These are phyloP conservation scores for Rhopilema esculentum DNA, from an alignment of 30 jellyfish, hydroid and myxozoan genomes.

Conservation along the genomic window DNA sequence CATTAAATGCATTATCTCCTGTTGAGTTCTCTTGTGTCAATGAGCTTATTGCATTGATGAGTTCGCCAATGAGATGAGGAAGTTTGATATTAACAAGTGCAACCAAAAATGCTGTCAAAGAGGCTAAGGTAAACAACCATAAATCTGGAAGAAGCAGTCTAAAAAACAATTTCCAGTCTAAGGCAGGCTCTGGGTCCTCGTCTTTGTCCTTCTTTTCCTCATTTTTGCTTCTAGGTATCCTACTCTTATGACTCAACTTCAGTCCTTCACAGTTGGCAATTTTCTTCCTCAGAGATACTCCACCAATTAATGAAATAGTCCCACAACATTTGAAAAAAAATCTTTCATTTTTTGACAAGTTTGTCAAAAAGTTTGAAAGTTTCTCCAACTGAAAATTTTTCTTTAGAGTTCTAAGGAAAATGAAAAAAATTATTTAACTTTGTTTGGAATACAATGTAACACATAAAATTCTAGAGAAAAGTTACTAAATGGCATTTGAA, in stretches of 20 bases:
- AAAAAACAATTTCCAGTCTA: constrained; percentile 81
- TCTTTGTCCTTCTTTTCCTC: neutral
- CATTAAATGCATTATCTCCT: constrained; percentile 40
- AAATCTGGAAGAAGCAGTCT: constrained; percentile 81
- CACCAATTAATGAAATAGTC: constrained; percentile 9
- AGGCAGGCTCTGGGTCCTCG: constrained; percentile 30
- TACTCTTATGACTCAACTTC: constrained; percentile 77
- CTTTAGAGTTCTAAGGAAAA: neutral
- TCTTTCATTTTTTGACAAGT: neutral
- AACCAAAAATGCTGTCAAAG: constrained; percentile 91
- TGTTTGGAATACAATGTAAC: too few relatives aligned
- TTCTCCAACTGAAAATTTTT: neutral
- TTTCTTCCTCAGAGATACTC: constrained; percentile 1
- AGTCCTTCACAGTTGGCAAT: constrained; percentile 82
- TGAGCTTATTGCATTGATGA: constrained; percentile 80
- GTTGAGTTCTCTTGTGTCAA: constrained; percentile 26
- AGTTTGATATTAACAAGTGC: constrained; percentile 87
- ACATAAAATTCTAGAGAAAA: too few relatives aligned
- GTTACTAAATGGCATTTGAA: too few relatives aligned
- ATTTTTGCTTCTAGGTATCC: constrained; percentile 19
- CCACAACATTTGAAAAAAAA: constrained; percentile 19
- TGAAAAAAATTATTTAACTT: neutral
- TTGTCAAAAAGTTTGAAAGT: neutral
- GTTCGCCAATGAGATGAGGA: constrained; percentile 92
- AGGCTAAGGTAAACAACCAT: constrained; percentile 80